A percentile compares a stretch with the other conserved stretches of the same genome.
These are phyloP conservation scores for Suillia variegata DNA, from an alignment of 2,888 invertebrate genomes.

Conservation along the genomic window DNA sequence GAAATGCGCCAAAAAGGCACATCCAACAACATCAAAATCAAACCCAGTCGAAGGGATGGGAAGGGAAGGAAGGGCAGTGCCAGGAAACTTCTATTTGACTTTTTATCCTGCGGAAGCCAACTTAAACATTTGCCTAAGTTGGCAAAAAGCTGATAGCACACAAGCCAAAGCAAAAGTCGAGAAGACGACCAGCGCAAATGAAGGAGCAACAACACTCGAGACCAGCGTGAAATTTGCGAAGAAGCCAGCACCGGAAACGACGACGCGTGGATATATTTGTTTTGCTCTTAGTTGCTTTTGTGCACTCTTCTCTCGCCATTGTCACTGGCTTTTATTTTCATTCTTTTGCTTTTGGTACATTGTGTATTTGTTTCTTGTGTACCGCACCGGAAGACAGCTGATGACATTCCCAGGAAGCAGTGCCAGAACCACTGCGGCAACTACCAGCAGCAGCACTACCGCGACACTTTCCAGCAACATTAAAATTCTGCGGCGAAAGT, in stretches of 20 bases:
- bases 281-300: not conserved
- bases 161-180: no score
- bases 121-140: slow-evolving; percentile 20
- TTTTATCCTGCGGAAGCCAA: slow-evolving; percentile 21
- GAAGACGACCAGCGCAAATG: not conserved
- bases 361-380: no score
- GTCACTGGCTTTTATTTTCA: no score
- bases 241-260: not conserved
- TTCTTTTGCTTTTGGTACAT: no score
- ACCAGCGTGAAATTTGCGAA: not conserved
- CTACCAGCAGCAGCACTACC: no score
- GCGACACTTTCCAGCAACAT: no score
- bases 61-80: slow-evolving; percentile 4
- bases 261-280: not conserved
- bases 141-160: slow-evolving; percentile 4
- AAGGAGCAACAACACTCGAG: not conserved
- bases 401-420: slow-evolving; percentile 10
- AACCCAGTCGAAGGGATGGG: not conserved
- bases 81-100: slow-evolving; percentile 22
- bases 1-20: not conserved
- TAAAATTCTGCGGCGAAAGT: no score
- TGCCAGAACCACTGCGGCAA: no score
- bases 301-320: not conserved
- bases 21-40: not conserved
- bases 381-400: no score